Percentiles rank a stretch among this genome's conserved stretches.
Conservation (phyloP, 2,888 invertebrate species). For the Apomyelois bistriatella region DNA sequence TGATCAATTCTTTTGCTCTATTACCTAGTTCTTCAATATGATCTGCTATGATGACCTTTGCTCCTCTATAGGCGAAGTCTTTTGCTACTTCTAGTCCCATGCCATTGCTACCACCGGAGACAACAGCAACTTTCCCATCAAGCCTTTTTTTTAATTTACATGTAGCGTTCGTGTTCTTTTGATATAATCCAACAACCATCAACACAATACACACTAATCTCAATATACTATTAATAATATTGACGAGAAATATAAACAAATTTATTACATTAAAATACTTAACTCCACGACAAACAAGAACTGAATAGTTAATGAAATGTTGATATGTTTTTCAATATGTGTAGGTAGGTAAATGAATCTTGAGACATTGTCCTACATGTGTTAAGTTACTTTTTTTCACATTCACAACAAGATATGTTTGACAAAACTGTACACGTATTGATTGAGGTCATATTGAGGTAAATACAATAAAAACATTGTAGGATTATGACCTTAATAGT, state of each 20-base stretch:
- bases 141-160: conserved; percentile 23
- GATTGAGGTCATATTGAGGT: too few species aligned
- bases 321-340: too few species aligned
- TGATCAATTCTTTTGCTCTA: conserved; percentile 75
- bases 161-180: conserved; percentile 20
- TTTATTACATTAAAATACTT: background rate
- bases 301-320: background rate
- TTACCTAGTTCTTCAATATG: conserved; percentile 23
- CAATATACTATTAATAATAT: background rate
- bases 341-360: too few species aligned
- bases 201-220: background rate
- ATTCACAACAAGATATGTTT: too few species aligned
- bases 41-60: conserved; percentile 26
- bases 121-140: conserved; percentile 23
- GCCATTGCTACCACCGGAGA: conserved; percentile 26
- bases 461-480: too few species aligned
- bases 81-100: conserved; percentile 25
- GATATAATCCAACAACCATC: conserved; percentile 12
- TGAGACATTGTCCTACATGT: too few species aligned
- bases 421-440: too few species aligned
- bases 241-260: background rate
- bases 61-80: conserved; percentile 24
- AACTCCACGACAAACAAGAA: background rate
- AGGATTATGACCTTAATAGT: too few species aligned
- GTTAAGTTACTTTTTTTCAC: too few species aligned